These are phyloP conservation scores for Hemiprocne comata DNA, from an alignment of 2,113 vertebrate genomes.

Conservation along the genomic window DNA sequence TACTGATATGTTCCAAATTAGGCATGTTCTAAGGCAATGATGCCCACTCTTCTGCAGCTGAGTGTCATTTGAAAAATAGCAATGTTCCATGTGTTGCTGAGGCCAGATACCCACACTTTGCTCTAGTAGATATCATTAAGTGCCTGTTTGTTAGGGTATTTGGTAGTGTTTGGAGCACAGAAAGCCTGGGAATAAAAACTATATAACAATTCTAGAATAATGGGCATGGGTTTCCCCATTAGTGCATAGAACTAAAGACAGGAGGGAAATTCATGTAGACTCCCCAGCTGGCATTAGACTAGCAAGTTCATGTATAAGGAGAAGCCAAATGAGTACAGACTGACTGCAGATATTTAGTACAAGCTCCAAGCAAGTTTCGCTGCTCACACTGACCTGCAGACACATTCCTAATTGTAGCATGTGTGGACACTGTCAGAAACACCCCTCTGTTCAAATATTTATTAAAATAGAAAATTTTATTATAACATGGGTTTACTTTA, in stretches of 20 bases:
- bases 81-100: not conserved
- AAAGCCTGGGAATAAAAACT: not conserved
- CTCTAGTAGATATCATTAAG: not conserved
- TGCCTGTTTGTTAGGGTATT: not conserved
- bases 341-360: not conserved
- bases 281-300: not conserved
- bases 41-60: not conserved
- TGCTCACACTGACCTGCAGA: not conserved
- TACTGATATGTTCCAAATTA: not conserved
- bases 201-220: not conserved
- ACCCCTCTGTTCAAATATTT: constrained; percentile 26
- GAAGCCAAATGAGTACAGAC: not conserved
- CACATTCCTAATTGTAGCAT: not conserved
- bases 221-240: not conserved
- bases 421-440: not conserved
- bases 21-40: not conserved
- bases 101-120: not conserved
- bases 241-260: not conserved
- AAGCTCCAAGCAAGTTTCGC: not conserved
- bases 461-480: constrained; percentile 5
- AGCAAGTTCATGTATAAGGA: not conserved
- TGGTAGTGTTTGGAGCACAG: not conserved
- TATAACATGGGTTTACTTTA: not conserved
- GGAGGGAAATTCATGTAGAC: not conserved
- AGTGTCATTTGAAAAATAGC: not conserved